phyloP scores from a whole-genome alignment of 2,113 vertebrate genomes.

The Bos indicus region DNA sequence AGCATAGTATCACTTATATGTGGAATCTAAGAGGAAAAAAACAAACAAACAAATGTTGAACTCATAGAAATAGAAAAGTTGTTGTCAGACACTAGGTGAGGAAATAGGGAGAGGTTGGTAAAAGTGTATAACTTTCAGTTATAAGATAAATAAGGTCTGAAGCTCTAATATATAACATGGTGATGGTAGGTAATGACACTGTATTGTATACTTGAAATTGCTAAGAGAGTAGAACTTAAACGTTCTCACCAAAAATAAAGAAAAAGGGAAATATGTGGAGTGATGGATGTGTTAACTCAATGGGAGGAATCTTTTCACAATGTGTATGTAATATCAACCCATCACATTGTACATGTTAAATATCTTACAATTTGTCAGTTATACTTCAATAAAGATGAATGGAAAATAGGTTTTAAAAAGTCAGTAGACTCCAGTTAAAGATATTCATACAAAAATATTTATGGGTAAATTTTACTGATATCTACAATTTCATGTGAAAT shows the following conservation, averaged over 20 bases:
- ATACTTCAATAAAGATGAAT: background rate
- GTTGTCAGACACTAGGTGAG: background rate
- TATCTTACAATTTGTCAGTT: background rate
- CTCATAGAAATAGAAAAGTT: background rate
- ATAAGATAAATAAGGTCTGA: background rate
- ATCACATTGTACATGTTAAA: background rate
- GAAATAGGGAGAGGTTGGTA: background rate
- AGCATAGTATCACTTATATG: background rate
- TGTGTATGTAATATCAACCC: background rate
- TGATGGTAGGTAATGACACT: background rate
- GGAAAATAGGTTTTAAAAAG: background rate
- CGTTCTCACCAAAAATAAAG: background rate
- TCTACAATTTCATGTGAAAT: background rate
- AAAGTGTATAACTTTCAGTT: background rate
- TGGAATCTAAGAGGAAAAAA: background rate
- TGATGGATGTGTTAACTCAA: background rate
- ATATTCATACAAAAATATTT: background rate
- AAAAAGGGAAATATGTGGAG: background rate
- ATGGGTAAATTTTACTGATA: background rate
- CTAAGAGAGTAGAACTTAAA: background rate
- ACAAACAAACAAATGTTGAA: background rate
- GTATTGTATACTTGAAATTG: background rate
- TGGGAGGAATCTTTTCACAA: background rate
- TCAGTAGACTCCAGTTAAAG: background rate
- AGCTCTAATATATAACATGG: background rate